Conservation (phyloP, 2,888 invertebrate genomes). For the Acanthococcus lagerstroemiae region DNA sequence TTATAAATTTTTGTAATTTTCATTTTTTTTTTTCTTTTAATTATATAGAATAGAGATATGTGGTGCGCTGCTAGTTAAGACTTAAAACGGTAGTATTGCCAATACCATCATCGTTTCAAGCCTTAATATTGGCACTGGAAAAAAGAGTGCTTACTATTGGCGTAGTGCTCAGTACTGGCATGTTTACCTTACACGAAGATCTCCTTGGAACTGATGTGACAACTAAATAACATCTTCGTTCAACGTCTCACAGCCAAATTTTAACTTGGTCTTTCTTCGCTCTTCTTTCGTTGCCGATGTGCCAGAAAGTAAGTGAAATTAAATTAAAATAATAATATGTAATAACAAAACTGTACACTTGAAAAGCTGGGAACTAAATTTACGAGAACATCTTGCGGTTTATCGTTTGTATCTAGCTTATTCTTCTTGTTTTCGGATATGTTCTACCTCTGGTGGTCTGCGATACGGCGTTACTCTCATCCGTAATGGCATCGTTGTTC, state of each 20-base stretch:
- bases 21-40: too few relatives aligned
- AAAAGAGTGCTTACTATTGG: too few relatives aligned
- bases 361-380: background rate
- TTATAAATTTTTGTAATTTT: too few relatives aligned
- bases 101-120: too few relatives aligned
- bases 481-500: slow-evolving; percentile 4
- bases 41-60: too few relatives aligned
- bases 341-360: background rate
- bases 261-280: background rate
- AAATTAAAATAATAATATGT: background rate
- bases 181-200: too few relatives aligned
- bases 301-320: background rate
- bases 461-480: slow-evolving; percentile 8
- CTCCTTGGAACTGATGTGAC: too few relatives aligned
- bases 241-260: slow-evolving; percentile 12
- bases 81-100: too few relatives aligned
- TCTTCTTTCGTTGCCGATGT: background rate
- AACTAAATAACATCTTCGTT: too few relatives aligned
- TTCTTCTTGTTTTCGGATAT: slow-evolving; percentile 12
- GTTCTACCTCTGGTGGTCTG: slow-evolving; percentile 7
- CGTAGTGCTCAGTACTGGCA: too few relatives aligned
- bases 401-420: background rate
- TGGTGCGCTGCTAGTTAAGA: too few relatives aligned
- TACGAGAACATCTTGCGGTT: background rate
- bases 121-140: too few relatives aligned